Evolutionary conservation across 2,797 vertebrate genomes (phyloP), one percentile per base, ranked within the genome.

Genomic region (Poecilia wingei): DNA sequence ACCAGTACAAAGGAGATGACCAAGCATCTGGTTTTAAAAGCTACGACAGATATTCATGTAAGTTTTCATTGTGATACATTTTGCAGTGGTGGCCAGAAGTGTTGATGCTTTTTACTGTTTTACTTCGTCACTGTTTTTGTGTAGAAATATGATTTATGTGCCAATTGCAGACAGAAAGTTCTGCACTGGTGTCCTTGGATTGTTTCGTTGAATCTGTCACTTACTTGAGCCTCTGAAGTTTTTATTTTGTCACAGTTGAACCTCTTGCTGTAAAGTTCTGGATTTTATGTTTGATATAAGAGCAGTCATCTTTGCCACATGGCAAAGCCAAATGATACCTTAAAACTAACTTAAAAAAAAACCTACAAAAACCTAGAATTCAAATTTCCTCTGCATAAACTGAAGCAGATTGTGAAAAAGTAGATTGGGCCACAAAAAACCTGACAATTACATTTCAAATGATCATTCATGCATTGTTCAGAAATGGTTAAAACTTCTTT

Each of bases 1-100:
- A 96, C 96, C 88, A 96, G 97, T 94, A 97, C 97, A 96, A 97
- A 97, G 86, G 97, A 98, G 90, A 97, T 97, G 86, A 97, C 97
- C 9, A 95, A 96, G 6, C 96, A 97, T 83, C 95, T 96, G 90
- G 96, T 95, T 68, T 95, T 97, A 0, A 96, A 97, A 87, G 18
- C 36, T 22, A 91, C 88, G 47, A 85, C 88, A 72, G 90, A 95
- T 81, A 89, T 95, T 82, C 90, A 93, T 84, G 95, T 92, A 78
- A 82, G 79, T 66, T 22, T 69, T 39, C 33, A 25, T 41, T 12
- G 18, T 68, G 12, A 25, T 25, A 25, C 33, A 41, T 12, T 4
- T 22, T 22, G 22, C 61, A 39, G 33, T 3, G 6, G 20, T 41
- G 18, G 4, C 64, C 64, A 41, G 22, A 68, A 2, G 64, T 25